Evolutionary conservation across 2,113 vertebrate genomes (phyloP), one percentile per base, ranked within the genome.

Genomic region (Vombatus ursinus): DNA sequence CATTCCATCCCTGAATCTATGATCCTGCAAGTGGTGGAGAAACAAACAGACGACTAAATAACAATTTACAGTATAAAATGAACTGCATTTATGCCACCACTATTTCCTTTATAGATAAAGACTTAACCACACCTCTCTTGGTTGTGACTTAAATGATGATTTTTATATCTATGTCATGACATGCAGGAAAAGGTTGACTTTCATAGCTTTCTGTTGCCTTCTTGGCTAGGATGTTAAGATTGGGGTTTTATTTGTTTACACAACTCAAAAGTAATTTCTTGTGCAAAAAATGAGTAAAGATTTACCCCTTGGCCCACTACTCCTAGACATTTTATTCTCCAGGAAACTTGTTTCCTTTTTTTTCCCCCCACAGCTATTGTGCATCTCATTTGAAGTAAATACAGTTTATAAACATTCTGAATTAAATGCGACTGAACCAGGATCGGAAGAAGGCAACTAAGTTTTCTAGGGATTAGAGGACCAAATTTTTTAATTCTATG

Each of bases 11-110:
- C 19, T 44, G 19, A n/a, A n/a, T 77, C 61, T 19, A 2, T 12
- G 37, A 77, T n/a, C 12, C 61, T 77, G 37, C 12, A 77, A 77
- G 11, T 22, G 48, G 19, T 94, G 92, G 49, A 90, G 7, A 84
- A 84, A 96, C 91, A 3, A 95, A 89, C 52, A 92, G 7, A 51
- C 61, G 95, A 90, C 31, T 54, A 68, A 89, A 28, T 92, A 84
- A 37, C 68, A 84, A 31, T 91, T 97, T 93, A 37, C 93, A 68
- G 90, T 96, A 93, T 97, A 93, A 94, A 48, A 47, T 92, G 52
- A 50, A 6, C 94, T 95, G 92, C 93, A 49, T 93, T 68, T 95
- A 44, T 96, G 91, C 50, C 26, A 91, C 12, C 51, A 11, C 37
- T 91, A 0, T 97, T 95, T 91, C 22, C 91, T 52, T 93, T 49